A percentile compares a stretch with the other conserved stretches of the same genome.
Conservation (phyloP, 1,140 invertebrate genomes). For the Apolygus lucorum region DNA sequence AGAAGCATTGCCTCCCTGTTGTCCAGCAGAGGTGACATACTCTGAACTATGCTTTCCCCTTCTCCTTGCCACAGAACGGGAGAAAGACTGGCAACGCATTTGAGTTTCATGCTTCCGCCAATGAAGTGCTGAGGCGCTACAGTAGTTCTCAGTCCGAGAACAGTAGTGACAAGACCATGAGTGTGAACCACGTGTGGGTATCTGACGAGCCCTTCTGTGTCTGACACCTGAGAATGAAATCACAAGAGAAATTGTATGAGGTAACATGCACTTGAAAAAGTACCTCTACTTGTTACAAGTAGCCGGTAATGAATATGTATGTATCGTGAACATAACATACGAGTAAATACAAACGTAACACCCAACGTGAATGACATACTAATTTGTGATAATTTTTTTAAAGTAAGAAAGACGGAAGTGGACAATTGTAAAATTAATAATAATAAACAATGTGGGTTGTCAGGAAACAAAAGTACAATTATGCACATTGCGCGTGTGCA, state of each 20-base stretch:
- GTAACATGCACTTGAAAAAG: too few relatives aligned
- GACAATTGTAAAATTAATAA: too few relatives aligned
- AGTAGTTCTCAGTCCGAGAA: conserved; percentile 45
- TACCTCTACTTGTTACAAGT: too few relatives aligned
- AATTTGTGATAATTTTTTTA: too few relatives aligned
- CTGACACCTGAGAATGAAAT: conserved; percentile 40
- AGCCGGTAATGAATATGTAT: too few relatives aligned
- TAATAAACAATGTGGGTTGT: too few relatives aligned
- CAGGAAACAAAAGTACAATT: too few relatives aligned
- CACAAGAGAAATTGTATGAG: background rate
- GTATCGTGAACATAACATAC: too few relatives aligned
- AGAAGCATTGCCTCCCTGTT: conserved; percentile 50
- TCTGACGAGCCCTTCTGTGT: conserved; percentile 40
- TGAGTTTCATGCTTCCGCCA: conserved; percentile 48
- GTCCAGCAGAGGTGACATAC: conserved; percentile 43
- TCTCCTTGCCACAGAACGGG: conserved; percentile 49
- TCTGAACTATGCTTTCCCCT: conserved; percentile 45
- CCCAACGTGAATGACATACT: too few relatives aligned
- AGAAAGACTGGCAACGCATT: conserved; percentile 50
- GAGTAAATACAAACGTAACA: too few relatives aligned
- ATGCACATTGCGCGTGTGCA: too few relatives aligned
- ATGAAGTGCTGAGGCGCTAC: conserved; percentile 44
- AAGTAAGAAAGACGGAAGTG: too few relatives aligned
- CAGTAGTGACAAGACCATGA: conserved; percentile 47
- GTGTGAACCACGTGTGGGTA: conserved; percentile 44